Base-by-base conservation (phyloP, 2,888 invertebrate genomes). In the Drosophila acutilabella region DNA sequence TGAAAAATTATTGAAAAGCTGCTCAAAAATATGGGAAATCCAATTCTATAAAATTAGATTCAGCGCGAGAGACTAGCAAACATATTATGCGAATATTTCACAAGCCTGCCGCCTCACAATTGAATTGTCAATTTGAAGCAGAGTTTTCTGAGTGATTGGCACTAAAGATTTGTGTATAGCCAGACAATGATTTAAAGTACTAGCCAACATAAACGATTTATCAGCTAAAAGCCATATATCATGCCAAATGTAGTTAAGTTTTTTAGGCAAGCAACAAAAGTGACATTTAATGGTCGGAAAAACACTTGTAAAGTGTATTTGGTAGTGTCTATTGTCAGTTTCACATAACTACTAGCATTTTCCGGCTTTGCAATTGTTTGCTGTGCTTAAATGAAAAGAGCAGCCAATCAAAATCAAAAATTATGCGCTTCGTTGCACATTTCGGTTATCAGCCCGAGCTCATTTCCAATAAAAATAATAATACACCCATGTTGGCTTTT, bases 391-490 rank as follows among this genome's bases (percentile, higher is more conserved):
- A 42, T 54, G 50, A 50, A 54, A 64, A 58, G 53, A 30, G 50
- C 62, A 41, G 6, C 20, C 53, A 62, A 41, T 53, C 52, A 68
- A 33, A 73, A 61, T 54, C 38, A 44, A 38, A 71, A 68, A 81
- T 87, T 68, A 66, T 78, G 53, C 61, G 88, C 82, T 75, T 68
- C 60, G 82, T 53, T 79, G 59, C 73, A 70, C 68, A 88, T 81
- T 87, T 78, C 60, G 81, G 68, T 64, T 77, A 80, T 78, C 69
- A 67, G 56, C 45, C 61, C 50, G 62, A 61, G 59, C 40, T 42
- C 61, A 59, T 23, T 65, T 68, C 23, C 60, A 80, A 81, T 81
- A 78, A n/a, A n/a, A n/a, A 33, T 62, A 30, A 26, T 62, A 41
- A 36, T 23, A 30, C 14, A 11, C 20, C n/a, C 10, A 20, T 7